A percentile compares a stretch with the other conserved stretches of the same genome.
phyloP scores from a whole-genome alignment of 2,888 invertebrate species.

The Eudasyphora cyanicolor region DNA sequence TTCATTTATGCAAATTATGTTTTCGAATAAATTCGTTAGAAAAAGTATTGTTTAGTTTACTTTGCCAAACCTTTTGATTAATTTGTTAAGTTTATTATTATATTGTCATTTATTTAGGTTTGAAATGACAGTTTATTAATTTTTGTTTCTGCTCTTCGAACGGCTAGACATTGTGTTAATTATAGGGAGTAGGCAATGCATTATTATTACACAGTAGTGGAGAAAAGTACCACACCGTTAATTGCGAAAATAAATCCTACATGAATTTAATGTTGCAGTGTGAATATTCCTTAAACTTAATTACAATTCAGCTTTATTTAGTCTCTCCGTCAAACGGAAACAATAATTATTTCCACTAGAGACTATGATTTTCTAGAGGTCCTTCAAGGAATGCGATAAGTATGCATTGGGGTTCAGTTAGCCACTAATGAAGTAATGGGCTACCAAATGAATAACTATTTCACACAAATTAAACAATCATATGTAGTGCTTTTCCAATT shows the following conservation, averaged over 20 bases:
- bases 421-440: neutral
- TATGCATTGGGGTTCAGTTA: neutral
- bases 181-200: neutral
- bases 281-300: neutral
- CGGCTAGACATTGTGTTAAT: conserved; percentile 6
- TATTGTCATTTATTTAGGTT: neutral
- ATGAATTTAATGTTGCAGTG: neutral
- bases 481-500: too few species aligned
- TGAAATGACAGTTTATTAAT: too few species aligned
- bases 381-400: neutral
- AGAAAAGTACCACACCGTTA: too few species aligned
- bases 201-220: neutral
- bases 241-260: conserved; percentile 22
- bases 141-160: neutral
- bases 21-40: neutral
- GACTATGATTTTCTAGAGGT: too few species aligned
- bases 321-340: too few species aligned
- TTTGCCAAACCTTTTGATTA: neutral
- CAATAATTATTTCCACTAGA: neutral
- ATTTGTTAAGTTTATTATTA: too few species aligned
- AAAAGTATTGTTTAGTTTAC: too few species aligned
- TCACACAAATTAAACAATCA: neutral
- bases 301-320: conserved; percentile 8
- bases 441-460: neutral
- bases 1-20: neutral